These are phyloP conservation scores for Frankliniella fusca DNA, from an alignment of 2,888 invertebrate species.

Conservation along the genomic window DNA sequence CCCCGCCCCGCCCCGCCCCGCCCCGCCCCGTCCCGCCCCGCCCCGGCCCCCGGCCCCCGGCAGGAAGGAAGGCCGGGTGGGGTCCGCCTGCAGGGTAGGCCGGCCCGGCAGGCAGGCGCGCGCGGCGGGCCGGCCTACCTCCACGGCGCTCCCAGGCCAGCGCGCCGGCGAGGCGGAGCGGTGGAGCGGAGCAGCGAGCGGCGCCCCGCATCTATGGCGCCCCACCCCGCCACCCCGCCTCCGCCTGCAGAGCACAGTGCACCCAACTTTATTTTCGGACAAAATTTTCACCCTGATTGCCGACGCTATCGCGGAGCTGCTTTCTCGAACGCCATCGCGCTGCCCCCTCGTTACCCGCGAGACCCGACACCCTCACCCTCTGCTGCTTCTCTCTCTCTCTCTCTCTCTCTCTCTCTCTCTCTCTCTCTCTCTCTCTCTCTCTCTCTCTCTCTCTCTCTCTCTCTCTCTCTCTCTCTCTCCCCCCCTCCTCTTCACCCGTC, in stretches of 20 bases:
- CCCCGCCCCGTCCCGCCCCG: no score
- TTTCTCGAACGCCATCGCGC: neutral
- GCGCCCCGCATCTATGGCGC: neutral
- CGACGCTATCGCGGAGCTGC: neutral
- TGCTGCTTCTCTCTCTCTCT: neutral
- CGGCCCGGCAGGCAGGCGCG: neutral
- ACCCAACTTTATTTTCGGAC: no score
- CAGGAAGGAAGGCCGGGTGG: neutral
- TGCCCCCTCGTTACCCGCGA: no score
- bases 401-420: neutral
- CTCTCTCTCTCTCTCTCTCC: neutral
- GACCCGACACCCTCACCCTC: no score
- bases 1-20: no score
- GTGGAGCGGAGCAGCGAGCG: no score
- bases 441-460: neutral
- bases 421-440: neutral
- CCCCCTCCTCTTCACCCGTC: neutral
- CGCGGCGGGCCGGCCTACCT: constrained; percentile 7
- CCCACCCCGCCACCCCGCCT: neutral
- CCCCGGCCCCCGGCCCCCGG: no score
- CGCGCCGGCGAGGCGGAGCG: no score
- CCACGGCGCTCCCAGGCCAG: neutral
- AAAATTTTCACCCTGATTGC: neutral
- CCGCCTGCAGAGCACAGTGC: neutral
- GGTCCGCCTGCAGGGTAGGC: neutral